phyloP scores from a whole-genome alignment of 2,888 invertebrate genomes.

The Caenorhabditis zanzibari region DNA sequence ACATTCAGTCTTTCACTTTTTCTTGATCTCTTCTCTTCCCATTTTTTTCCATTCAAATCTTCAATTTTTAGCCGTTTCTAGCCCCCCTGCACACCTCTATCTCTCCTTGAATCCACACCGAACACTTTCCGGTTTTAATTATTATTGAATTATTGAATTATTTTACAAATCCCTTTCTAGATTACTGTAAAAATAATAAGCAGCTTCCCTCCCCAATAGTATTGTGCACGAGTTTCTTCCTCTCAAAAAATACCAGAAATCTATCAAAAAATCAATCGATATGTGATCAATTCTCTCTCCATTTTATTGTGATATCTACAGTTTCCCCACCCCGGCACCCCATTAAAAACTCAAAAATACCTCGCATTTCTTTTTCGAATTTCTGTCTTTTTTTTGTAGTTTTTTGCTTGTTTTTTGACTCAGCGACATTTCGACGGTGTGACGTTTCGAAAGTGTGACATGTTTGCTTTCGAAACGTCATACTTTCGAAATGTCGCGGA shows the following conservation, averaged over 20 bases:
- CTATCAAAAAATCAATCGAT: neutral
- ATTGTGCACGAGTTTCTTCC: conserved; percentile 50
- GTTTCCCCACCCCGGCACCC: neutral
- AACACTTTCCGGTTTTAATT: conserved; percentile 10
- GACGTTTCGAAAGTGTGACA: too few species aligned
- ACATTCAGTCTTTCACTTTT: conserved; percentile 60
- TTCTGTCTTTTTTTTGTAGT: conserved; percentile 10
- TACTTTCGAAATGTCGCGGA: too few species aligned
- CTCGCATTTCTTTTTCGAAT: conserved; percentile 4
- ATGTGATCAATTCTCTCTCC: conserved; percentile 17
- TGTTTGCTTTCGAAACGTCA: too few species aligned
- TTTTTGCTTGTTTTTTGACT: neutral
- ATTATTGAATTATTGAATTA: neutral
- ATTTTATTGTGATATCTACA: conserved; percentile 16
- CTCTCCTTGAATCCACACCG: conserved; percentile 9
- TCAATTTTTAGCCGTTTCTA: conserved; percentile 29
- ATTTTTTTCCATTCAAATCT: neutral
- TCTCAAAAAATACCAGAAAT: neutral
- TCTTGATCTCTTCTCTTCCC: conserved; percentile 39
- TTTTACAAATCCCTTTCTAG: conserved; percentile 1
- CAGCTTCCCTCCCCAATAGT: conserved; percentile 17
- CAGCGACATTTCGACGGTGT: too few species aligned
- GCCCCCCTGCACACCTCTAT: conserved; percentile 18
- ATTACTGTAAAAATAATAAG: conserved; percentile 16
- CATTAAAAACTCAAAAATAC: conserved; percentile 6